These are phyloP conservation scores for Coremacera marginata DNA, from an alignment of 2,888 invertebrate species.

Conservation along the genomic window DNA sequence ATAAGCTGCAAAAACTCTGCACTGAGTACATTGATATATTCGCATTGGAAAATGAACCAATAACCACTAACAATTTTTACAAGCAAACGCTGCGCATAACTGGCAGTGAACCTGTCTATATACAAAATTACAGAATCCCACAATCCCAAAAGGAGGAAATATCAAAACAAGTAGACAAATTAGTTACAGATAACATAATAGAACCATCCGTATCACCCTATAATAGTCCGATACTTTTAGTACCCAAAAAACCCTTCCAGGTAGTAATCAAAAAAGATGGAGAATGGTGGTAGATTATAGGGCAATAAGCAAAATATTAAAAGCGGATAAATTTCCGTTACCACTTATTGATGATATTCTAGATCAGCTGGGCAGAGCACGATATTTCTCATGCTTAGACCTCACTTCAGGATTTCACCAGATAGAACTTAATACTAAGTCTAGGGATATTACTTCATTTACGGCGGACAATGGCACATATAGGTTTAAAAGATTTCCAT, in stretches of 20 bases:
- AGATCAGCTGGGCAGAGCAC: constrained; percentile 7
- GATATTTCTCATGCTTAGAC: neutral
- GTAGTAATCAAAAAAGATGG: constrained; percentile 1
- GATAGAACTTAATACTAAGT: neutral
- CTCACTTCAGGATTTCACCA: neutral
- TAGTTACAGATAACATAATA: constrained; percentile 22
- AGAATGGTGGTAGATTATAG: constrained; percentile 24
- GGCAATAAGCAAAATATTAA: constrained; percentile 23
- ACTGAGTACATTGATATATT: no score
- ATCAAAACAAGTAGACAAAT: neutral
- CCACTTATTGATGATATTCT: constrained; percentile 15
- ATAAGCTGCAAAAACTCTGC: no score
- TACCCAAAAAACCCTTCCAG: constrained; percentile 22
- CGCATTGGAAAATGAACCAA: no score
- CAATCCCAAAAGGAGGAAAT: constrained; percentile 37
- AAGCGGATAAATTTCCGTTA: constrained; percentile 1
- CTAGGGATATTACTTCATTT: neutral
- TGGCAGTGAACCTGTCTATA: neutral
- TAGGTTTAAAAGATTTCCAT: no score
- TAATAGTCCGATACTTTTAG: constrained; percentile 22
- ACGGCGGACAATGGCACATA: no score
- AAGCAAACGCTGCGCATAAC: no score
- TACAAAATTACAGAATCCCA: constrained; percentile 35
- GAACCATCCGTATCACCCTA: constrained; percentile 26
- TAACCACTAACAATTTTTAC: constrained; percentile 34